Base-by-base conservation (phyloP, 2,888 invertebrate species). In the Agrilus biguttatus region DNA sequence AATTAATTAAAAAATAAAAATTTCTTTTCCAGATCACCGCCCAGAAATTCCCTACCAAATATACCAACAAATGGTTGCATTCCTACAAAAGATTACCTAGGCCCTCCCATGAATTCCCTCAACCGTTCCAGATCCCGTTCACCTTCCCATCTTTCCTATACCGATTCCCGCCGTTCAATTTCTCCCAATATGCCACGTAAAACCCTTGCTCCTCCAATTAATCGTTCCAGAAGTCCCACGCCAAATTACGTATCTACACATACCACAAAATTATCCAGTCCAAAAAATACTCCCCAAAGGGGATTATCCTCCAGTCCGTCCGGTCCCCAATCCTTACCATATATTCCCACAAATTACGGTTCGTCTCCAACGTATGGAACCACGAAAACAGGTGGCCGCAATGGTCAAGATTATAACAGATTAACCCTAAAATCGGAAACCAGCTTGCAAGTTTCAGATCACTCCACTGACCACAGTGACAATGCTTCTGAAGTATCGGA, bases 401-500 rank as follows among this genome's bases (percentile, higher is more conserved):
- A 56, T 71, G 28, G 28, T 10, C 60, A 52, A 74, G 66, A 59
- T 70, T 58, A 59, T 61, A 55, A 33, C 63, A 55, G 53, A 68
- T 57, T 56, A 38, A 53, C 50, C 8, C 60, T 70, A 46, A 72
- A 70, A 47, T 64, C 69, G 3, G 70, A 69, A 52, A 63, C 68
- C 2, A 60, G 57, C 17, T 49, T 66, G 17, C 62, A 63, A 46
- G 54, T 52, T 2, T 49, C 54, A 7, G 55, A 51, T 17, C 50
- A 50, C 33, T 47, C 51, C 33, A 63, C 64, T 12, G 58, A 79
- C 48, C 77, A 78, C 8, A 80, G 84, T 42, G 84, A 86, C 60
- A 84, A 85, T 52, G 83, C 85, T 8, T 85, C 85, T 44, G 86
- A 87, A 61, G 83, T 86, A 19, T 86, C 85, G 21, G 87, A 87